Conservation (phyloP, 2,797 vertebrate genomes). For the Orestias chungarensis region DNA sequence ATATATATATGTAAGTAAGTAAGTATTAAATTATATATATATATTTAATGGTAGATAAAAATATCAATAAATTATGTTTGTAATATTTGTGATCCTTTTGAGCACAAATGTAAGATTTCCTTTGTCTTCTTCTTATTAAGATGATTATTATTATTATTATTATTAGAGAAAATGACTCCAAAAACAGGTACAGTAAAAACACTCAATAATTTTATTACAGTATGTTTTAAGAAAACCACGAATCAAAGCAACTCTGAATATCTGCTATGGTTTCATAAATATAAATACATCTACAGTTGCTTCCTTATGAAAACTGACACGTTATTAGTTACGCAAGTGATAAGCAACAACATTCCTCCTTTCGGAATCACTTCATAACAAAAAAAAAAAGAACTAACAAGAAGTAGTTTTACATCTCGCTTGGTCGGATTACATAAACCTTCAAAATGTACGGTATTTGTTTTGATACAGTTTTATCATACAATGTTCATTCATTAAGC, state of each 20-base stretch:
- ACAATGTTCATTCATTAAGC: not conserved
- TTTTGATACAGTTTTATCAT: constrained; percentile 11
- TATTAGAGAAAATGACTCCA: constrained; percentile 17
- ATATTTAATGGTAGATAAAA: not conserved
- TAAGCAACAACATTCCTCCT: constrained; percentile 1
- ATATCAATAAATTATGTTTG: too few relatives aligned
- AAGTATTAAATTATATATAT: too few relatives aligned
- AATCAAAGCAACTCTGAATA: constrained; percentile 39
- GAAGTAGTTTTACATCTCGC: not conserved
- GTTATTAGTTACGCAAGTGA: not conserved
- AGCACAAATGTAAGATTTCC: too few relatives aligned
- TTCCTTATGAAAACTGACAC: constrained; percentile 9
- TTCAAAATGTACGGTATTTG: not conserved
- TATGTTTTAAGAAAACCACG: constrained; percentile 18
- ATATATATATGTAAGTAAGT: not conserved
- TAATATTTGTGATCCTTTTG: too few relatives aligned
- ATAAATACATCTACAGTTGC: constrained; percentile 32
- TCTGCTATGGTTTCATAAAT: constrained; percentile 5
- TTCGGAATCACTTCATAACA: too few relatives aligned
- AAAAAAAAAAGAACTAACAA: not conserved
- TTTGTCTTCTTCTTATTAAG: too few relatives aligned
- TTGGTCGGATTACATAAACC: constrained; percentile 12
- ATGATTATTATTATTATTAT: too few relatives aligned
- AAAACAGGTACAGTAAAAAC: constrained; percentile 16
- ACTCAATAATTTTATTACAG: constrained; percentile 49